Base-by-base conservation (phyloP, 2,113 vertebrate genomes). In the Oenanthe melanoleuca region DNA sequence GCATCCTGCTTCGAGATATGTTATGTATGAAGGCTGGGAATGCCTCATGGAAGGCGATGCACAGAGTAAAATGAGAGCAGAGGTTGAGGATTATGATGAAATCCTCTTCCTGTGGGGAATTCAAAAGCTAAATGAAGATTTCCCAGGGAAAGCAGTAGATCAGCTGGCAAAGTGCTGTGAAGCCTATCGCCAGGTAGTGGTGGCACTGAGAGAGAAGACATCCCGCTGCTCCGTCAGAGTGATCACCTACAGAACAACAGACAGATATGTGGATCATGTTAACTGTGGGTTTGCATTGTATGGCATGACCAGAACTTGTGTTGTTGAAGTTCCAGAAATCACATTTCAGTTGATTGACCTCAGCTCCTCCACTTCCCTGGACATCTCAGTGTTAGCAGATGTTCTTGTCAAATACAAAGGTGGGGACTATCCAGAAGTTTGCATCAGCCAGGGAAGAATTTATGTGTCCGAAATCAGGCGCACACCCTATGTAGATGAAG, bases 261-360 rank as follows among this genome's bases (percentile, higher is more conserved):
- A 97, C 69, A 97, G 33, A 25, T 97, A 87, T 2, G 98, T 98
- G 37, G 98, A 98, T 93, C 97, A 97, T 6, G 5, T 99, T 31
- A 98, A 96, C 94, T 95, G 98, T 64, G 98, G 98, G 20, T 99
- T 98, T 97, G 98, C 95, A 11, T 91, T 99, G 34, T 97, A 97
- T 42, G 98, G 99, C 56, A 97, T 99, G 98, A 98, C 97, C 26
- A 98, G 98, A 91, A 96, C 98, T 20, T 99, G 98, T 92, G 92
- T 97, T 1, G 56, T 96, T 53, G 98, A 99, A 96, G 93, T 98
- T 38, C 86, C 96, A 19, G 97, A 96, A 69, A 78, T 98, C 70
- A 95, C 95, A 26, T 99, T 99, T 97, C 98, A 99, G 90, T 77
- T 98, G 33, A 98, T 99, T 89, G 98, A 99, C 85, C 97, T 99